phyloP scores from a whole-genome alignment of 2,888 invertebrate genomes.

The Spialia ferax region DNA sequence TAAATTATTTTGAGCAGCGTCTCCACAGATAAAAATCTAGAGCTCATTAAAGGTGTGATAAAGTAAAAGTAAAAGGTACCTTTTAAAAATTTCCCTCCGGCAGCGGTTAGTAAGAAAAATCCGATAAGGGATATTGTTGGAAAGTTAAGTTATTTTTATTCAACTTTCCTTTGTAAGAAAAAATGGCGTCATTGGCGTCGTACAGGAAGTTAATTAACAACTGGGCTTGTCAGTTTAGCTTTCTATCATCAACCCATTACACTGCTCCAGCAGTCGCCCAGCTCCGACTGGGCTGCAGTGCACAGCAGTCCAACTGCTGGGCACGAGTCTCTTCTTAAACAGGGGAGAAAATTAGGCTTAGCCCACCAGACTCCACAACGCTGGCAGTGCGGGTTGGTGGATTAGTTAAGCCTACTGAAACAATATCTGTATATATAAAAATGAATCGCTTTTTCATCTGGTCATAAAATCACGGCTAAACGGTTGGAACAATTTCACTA shows the following conservation, averaged over 20 bases:
- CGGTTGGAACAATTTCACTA: too few relatives aligned
- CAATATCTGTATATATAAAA: too few relatives aligned
- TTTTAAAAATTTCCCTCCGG: background rate
- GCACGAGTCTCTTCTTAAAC: too few relatives aligned
- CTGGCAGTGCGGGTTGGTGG: too few relatives aligned
- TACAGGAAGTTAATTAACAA: background rate
- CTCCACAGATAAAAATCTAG: background rate
- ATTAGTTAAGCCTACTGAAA: too few relatives aligned
- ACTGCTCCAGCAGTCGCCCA: too few relatives aligned
- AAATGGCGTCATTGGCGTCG: background rate
- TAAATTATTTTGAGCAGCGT: slow-evolving; percentile 2
- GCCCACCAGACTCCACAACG: too few relatives aligned
- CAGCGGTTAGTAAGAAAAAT: background rate
- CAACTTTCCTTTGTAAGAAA: background rate
- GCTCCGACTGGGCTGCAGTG: too few relatives aligned
- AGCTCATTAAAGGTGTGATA: slow-evolving; percentile 9
- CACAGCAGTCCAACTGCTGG: too few relatives aligned
- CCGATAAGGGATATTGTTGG: background rate
- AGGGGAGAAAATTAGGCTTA: too few relatives aligned
- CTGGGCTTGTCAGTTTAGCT: background rate
- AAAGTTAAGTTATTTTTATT: background rate
- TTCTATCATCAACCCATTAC: background rate
- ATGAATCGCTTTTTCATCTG: too few relatives aligned
- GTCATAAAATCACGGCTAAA: too few relatives aligned
- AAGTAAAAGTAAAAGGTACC: background rate